Evolutionary conservation across 2,113 vertebrate genomes (phyloP).

Genomic region (Macrotus californicus): DNA sequence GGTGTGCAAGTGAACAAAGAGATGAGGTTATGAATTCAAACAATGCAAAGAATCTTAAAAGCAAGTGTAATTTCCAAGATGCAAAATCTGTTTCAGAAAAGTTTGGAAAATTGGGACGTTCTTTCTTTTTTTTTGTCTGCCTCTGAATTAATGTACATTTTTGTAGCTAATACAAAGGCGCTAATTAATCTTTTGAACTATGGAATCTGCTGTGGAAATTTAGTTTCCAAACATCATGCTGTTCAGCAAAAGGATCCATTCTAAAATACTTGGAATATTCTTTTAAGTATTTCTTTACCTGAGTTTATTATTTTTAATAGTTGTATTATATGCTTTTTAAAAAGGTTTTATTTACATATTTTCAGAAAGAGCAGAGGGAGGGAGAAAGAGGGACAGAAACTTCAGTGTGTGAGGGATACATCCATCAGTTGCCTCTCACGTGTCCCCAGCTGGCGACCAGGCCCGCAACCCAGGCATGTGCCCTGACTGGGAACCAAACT

Average conservation of each 20-base stretch:
- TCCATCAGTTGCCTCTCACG: no score
- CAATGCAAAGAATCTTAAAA: conserved; percentile 15
- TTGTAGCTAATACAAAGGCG: background rate
- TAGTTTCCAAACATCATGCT: conserved; percentile 24
- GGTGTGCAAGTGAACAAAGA: background rate
- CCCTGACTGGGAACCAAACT: no score
- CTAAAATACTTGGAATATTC: conserved; percentile 33
- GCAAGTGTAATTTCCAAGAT: background rate
- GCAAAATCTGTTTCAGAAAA: background rate
- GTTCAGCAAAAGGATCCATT: conserved; percentile 34
- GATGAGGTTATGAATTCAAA: conserved; percentile 21
- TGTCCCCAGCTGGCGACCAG: no score
- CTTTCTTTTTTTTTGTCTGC: background rate
- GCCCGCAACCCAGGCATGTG: no score
- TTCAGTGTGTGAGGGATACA: no score
- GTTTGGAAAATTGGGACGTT: background rate
- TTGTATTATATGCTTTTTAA: background rate
- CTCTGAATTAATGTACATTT: background rate
- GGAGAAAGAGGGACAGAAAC: no score
- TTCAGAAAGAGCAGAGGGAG: no score
- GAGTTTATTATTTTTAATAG: conserved; percentile 5
- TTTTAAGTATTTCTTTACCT: conserved; percentile 33
- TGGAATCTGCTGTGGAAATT: background rate
- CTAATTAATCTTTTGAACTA: conserved; percentile 16
- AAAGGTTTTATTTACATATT: no score